A percentile compares a stretch with the other conserved stretches of the same genome.
Evolutionary conservation across 2,888 invertebrate species (phyloP).

Genomic region (Thysanoteuthis rhombus): DNA sequence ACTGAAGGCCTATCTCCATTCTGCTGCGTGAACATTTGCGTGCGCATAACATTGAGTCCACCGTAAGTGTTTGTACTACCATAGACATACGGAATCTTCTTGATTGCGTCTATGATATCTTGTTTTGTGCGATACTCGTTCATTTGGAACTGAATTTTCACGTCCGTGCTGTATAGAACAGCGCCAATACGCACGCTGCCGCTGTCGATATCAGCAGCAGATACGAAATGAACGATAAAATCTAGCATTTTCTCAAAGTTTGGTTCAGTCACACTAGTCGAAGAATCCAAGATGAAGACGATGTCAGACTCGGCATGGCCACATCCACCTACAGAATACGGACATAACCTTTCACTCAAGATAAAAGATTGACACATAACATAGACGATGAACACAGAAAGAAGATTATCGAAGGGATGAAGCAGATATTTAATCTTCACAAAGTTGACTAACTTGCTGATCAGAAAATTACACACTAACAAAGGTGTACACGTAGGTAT

Average conservation of each 20-base stretch:
- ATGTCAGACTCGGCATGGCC: conserved; percentile 46
- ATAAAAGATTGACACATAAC: not conserved
- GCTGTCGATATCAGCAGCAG: conserved; percentile 43
- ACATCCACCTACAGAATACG: conserved; percentile 29
- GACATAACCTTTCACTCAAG: not conserved
- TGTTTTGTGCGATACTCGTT: conserved; percentile 41
- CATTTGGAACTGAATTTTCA: conserved; percentile 43
- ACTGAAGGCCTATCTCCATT: conserved; percentile 56
- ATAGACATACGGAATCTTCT: conserved; percentile 49
- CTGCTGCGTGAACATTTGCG: conserved; percentile 47
- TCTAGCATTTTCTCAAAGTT: conserved; percentile 50
- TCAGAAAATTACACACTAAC: not conserved
- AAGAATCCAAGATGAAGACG: conserved; percentile 58
- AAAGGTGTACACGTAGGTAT: not conserved
- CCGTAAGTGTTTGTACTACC: conserved; percentile 63
- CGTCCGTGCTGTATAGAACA: conserved; percentile 45
- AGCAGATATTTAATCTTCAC: not conserved
- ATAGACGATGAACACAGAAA: not conserved
- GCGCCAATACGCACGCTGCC: conserved; percentile 48
- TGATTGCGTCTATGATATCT: conserved; percentile 48
- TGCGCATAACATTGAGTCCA: conserved; percentile 54
- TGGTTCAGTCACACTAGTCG: conserved; percentile 55
- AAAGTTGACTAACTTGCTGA: not conserved
- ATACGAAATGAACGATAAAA: conserved; percentile 48
- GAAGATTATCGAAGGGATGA: not conserved